Evolutionary conservation across 1,140 invertebrate genomes (phyloP), one percentile per base, ranked within the genome.

Genomic region (Conus ventricosus): DNA sequence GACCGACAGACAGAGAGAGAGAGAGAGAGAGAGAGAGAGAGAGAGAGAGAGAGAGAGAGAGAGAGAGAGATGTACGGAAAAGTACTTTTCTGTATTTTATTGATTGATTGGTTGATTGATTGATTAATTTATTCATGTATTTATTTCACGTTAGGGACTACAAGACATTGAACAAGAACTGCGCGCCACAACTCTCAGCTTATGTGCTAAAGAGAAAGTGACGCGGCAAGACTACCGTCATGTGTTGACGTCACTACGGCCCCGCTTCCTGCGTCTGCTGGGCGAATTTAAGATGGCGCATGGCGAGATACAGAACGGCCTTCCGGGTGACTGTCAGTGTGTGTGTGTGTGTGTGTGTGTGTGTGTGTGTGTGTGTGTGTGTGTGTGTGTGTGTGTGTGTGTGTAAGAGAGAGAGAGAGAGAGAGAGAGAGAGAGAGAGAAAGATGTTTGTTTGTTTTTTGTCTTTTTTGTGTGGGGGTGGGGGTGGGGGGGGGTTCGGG

Each of bases 231-330:
- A 87, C 54, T 87, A 55, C 75, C 23, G 27, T 27, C 85, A 87
- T 17, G 75, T 51, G 25, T 71, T 87, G 67, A 78, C 75, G 71
- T 87, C 85, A 78, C 67, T 87, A 15, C 27, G 71, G 5, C 85
- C 85, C 27, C 85, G 85, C 51, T 75, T 78, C 75, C 71, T 87
- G 71, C 67, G 71, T 27, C 85, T 87, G 71, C 53, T 87, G 51
- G 85, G 85, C 54, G 85, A 87, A 10, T 87, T 78, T 27, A 87
- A 87, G 27, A 87, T 87, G 85, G 71, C 75, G 15, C 23, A 71
- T 6, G 85, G 71, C 25, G 71, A 87, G 8, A 54, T 87, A 6
- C 67, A 78, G 1, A 60, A 75, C 0, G 25, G 85, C 54, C 85
- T 87, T 78, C 75, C 71, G 23, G 71, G 11, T 6, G 71, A 87